Percentiles rank a stretch among this genome's conserved stretches.
Conservation (phyloP, 2,888 invertebrate species). For the Cremastinae sp. region DNA sequence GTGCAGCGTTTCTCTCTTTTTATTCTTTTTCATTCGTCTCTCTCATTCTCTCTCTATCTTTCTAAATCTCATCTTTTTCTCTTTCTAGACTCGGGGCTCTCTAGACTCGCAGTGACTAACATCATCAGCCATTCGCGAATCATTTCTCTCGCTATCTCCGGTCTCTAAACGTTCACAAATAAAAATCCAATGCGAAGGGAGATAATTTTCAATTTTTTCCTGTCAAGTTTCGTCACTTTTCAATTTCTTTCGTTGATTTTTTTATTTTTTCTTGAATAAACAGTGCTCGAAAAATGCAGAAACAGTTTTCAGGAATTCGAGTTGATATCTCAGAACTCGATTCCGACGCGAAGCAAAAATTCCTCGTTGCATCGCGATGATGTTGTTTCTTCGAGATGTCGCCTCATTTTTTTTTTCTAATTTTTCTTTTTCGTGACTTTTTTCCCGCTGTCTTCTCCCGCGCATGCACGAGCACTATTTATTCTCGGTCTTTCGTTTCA, state of each 20-base stretch:
- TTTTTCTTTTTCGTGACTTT: constrained; percentile 19
- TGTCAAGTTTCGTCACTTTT: constrained; percentile 7
- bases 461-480: constrained; percentile 13
- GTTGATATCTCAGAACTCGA: constrained; percentile 64
- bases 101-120: background rate
- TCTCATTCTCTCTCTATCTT: constrained; percentile 57
- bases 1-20: constrained; percentile 61
- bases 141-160: constrained; percentile 44
- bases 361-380: constrained; percentile 59
- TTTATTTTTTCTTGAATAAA: constrained; percentile 27
- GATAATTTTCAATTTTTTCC: constrained; percentile 6
- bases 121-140: constrained; percentile 46
- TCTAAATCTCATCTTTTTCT: constrained; percentile 22
- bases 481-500: constrained; percentile 55
- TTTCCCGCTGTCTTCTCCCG: constrained; percentile 33
- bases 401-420: constrained; percentile 38
- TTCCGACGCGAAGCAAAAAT: constrained; percentile 16
- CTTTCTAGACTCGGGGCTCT: background rate
- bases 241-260: constrained; percentile 36
- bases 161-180: background rate
- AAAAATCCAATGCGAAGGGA: no score
- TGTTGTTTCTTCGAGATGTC: constrained; percentile 61
- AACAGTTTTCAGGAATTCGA: constrained; percentile 65
- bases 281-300: constrained; percentile 59
- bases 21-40: constrained; percentile 40